Evolutionary conservation across 1,140 invertebrate species (phyloP).

Genomic region (Laupala kohalensis): DNA sequence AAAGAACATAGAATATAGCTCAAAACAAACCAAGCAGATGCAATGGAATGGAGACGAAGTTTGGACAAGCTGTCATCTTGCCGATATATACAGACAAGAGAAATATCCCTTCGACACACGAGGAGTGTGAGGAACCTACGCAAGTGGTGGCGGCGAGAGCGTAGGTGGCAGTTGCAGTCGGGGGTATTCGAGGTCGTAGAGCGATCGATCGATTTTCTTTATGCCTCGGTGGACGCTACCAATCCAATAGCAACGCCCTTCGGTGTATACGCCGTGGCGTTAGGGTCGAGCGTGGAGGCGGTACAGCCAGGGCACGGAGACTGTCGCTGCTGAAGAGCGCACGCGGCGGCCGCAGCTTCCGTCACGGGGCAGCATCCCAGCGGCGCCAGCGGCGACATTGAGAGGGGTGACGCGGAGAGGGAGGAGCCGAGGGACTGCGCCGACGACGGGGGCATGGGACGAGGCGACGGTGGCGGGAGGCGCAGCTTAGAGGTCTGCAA

Average conservation of each 20-base stretch:
- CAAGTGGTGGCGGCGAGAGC: neutral
- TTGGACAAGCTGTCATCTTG: neutral
- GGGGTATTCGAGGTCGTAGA: neutral
- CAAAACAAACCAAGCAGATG: too few relatives aligned
- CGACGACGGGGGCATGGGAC: slow-evolving; percentile 19
- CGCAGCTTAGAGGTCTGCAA: slow-evolving; percentile 44
- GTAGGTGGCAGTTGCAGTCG: neutral
- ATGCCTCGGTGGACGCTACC: slow-evolving; percentile 43
- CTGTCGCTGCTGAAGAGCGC: too few relatives aligned
- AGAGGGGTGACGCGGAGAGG: slow-evolving; percentile 70
- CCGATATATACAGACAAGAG: neutral
- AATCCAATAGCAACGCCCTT: slow-evolving; percentile 52
- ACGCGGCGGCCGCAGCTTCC: too few relatives aligned
- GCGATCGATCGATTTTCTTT: slow-evolving; percentile 15
- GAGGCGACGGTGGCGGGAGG: slow-evolving; percentile 18
- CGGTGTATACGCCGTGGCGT: slow-evolving; percentile 82
- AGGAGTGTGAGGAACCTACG: neutral
- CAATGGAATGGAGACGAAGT: neutral
- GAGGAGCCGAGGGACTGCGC: slow-evolving; percentile 28
- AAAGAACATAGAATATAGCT: too few relatives aligned
- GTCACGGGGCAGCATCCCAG: too few relatives aligned
- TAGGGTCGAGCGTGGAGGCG: slow-evolving; percentile 70
- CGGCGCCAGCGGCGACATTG: slow-evolving; percentile 82
- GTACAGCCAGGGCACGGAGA: slow-evolving; percentile 29
- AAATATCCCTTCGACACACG: neutral